These are phyloP conservation scores for Philaethria dido DNA, from an alignment of 2,888 invertebrate species.

Conservation along the genomic window DNA sequence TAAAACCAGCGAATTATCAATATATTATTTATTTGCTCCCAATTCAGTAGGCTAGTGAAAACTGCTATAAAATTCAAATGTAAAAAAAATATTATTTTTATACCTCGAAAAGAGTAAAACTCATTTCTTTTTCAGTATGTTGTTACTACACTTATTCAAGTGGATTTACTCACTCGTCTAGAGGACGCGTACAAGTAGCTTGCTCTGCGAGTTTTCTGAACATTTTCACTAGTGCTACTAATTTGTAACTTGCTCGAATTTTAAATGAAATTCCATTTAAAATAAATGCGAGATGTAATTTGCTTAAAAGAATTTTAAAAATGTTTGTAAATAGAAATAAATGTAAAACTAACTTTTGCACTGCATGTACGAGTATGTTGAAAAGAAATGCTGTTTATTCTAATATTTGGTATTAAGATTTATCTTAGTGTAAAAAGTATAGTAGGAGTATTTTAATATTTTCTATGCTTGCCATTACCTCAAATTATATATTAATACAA, in stretches of 20 bases:
- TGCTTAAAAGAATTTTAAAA: not conserved
- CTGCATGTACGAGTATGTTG: no score
- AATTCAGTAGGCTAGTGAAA: no score
- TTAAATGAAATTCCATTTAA: not conserved
- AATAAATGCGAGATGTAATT: not conserved
- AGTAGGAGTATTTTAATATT: no score
- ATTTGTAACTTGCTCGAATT: conserved; percentile 1
- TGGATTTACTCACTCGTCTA: conserved; percentile 34
- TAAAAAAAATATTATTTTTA: not conserved
- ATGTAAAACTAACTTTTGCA: not conserved
- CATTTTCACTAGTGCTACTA: conserved; percentile 27
- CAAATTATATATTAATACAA: no score
- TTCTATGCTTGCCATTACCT: no score
- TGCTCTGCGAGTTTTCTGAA: conserved; percentile 30
- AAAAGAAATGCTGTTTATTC: not conserved
- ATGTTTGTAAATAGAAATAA: not conserved
- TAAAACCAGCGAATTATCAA: no score
- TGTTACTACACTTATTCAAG: conserved; percentile 23
- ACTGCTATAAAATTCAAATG: not conserved
- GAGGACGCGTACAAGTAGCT: conserved; percentile 28
- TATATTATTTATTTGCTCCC: no score
- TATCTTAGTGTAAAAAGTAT: no score
- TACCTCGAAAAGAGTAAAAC: not conserved
- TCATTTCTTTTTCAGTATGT: conserved; percentile 14
- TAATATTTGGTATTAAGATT: no score